Base-by-base conservation (phyloP, 2,888 invertebrate genomes). In the Xestia c-nigrum region DNA sequence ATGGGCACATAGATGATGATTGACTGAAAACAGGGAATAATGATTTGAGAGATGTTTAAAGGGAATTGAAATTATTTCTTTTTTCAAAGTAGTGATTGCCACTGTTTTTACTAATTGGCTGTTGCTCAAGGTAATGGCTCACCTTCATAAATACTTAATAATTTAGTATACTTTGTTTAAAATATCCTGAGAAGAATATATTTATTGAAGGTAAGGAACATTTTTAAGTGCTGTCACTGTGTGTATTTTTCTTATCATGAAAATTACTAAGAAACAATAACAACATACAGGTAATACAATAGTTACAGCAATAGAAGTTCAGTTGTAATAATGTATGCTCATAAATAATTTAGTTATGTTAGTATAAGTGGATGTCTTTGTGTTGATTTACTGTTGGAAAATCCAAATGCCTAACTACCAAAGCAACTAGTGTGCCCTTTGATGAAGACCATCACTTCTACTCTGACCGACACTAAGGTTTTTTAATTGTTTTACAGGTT, bases 1-100 rank as follows among this genome's bases (percentile, higher is more conserved):
- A 99, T 99, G 82, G 99, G 99, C 91, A 99, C 99, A 94, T 99
- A 99, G 96, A 99, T 99, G 94, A 99, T 99, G 95, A 99, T 98
- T 73, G 99, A 99, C 99, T 99, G 95, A 31, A 97, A 97, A 87
- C 76, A 89, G 81, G 81, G 50, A 43, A 52, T 43, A 38, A 12
- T n/a, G 0, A 19, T 38, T 57, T 65, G 12, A 77, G 10, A 31
- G 10, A 14, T 31, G 12, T 50, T 76, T 5, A 24, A 40, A 31
- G 47, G 40, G 16, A 16, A 3, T 16, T 3, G 2, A 31, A 16
- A 59, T 31, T 14, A 3, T 31, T 3, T 31, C 1, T 9, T 59
- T 31, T 31, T 19, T 59, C 57, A 1, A 19, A 9, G 19, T 38
- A 4, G 52, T n/a, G 5, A 19, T n/a, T 16, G 19, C 9, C 5